phyloP scores from a whole-genome alignment of 2,113 vertebrate species.

The Platysteira castanea region DNA sequence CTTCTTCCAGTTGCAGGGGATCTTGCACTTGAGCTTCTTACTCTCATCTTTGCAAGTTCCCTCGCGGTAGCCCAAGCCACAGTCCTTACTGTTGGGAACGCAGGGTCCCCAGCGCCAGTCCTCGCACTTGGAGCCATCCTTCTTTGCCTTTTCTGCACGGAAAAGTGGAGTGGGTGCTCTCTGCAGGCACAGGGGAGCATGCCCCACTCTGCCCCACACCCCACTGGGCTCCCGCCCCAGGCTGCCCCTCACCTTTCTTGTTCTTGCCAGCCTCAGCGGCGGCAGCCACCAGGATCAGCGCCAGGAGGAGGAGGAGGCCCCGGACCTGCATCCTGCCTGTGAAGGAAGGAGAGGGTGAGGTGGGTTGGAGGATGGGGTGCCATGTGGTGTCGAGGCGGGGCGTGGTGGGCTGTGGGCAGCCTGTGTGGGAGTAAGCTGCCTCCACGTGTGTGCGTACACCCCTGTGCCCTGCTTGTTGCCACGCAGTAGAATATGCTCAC shows the following conservation, averaged over 20 bases:
- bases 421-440: neutral
- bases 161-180: neutral
- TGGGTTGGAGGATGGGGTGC: fast-evolving
- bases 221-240: fast-evolving
- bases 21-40: slow-evolving; percentile 84
- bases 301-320: slow-evolving; percentile 77
- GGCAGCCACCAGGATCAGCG: slow-evolving; percentile 72
- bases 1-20: slow-evolving; percentile 98
- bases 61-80: slow-evolving; percentile 84
- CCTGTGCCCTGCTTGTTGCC: neutral
- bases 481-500: fast-evolving
- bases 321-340: slow-evolving; percentile 81
- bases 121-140: slow-evolving; percentile 74
- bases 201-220: fast-evolving
- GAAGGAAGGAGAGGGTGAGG: neutral
- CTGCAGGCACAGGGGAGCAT: neutral
- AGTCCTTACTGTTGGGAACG: slow-evolving; percentile 84
- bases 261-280: slow-evolving; percentile 76
- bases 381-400: fast-evolving
- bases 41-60: slow-evolving; percentile 82
- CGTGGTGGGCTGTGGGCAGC: neutral
- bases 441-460: fast-evolving
- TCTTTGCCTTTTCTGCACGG: slow-evolving; percentile 76
- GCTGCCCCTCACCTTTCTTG: slow-evolving; percentile 72
- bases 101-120: slow-evolving; percentile 87